Percentiles rank a stretch among this genome's conserved stretches.
These are phyloP conservation scores for Drosophila kanapiae DNA, from an alignment of 1,140 invertebrate genomes.

Conservation along the genomic window DNA sequence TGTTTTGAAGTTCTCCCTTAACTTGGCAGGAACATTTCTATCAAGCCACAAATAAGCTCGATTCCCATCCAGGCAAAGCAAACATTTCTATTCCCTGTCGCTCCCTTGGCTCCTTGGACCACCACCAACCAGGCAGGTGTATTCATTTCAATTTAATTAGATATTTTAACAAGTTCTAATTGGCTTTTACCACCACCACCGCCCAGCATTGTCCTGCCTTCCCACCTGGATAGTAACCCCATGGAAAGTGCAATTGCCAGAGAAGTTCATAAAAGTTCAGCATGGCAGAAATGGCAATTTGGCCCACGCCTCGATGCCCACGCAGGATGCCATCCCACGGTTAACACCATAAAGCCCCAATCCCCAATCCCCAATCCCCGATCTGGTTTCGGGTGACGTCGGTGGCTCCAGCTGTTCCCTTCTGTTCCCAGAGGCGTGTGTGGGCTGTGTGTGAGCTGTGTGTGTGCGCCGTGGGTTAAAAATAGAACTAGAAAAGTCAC, in stretches of 20 bases:
- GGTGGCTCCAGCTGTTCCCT: constrained; percentile 26
- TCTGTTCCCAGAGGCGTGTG: constrained; percentile 7
- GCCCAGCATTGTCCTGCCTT: neutral
- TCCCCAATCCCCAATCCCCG: neutral
- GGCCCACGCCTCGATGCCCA: constrained; percentile 26
- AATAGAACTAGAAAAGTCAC: constrained; percentile 47
- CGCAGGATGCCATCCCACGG: constrained; percentile 19
- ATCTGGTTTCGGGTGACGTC: constrained; percentile 33
- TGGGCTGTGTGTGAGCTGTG: constrained; percentile 14
- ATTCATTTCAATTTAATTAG: constrained; percentile 34
- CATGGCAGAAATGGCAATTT: constrained; percentile 33
- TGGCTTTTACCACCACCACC: constrained; percentile 14
- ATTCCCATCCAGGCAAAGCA: neutral
- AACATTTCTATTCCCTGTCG: neutral
- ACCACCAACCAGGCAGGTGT: constrained; percentile 13
- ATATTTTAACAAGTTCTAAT: constrained; percentile 41
- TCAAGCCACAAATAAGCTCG: neutral
- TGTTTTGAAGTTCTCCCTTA: neutral
- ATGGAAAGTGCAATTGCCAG: constrained; percentile 30
- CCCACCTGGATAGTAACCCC: neutral
- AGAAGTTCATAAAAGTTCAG: constrained; percentile 33
- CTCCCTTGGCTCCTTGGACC: neutral
- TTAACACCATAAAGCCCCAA: neutral
- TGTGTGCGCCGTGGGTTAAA: constrained; percentile 16
- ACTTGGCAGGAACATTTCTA: neutral